phyloP scores from a whole-genome alignment of 2,797 vertebrate genomes.

The Onychomys leucogaster region DNA sequence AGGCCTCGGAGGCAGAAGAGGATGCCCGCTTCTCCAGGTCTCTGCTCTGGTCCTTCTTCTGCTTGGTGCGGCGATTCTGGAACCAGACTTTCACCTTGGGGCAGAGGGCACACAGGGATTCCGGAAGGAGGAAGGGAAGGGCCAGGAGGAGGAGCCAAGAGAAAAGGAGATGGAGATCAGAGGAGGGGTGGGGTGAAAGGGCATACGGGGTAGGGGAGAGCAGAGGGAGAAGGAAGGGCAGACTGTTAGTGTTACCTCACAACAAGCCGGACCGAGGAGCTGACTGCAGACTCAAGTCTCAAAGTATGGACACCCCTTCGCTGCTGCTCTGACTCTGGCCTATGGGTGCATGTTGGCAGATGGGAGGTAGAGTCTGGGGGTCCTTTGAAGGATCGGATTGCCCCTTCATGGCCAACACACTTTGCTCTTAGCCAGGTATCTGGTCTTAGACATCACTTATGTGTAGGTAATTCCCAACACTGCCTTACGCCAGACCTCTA shows the following conservation, averaged over 20 bases:
- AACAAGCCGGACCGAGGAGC: background rate
- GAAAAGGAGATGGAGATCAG: background rate
- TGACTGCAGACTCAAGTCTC: background rate
- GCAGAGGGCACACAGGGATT: background rate
- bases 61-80: constrained; percentile 98
- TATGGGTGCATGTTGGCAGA: background rate
- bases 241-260: background rate
- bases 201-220: background rate
- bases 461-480: background rate
- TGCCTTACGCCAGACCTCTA: background rate
- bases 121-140: background rate
- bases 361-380: background rate
- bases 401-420: background rate
- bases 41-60: constrained; percentile 98
- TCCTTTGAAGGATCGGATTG: background rate
- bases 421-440: background rate
- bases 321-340: background rate
- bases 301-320: background rate
- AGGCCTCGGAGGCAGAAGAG: constrained; percentile 91
- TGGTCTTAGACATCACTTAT: background rate
- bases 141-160: background rate
- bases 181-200: background rate
- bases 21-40: constrained; percentile 94
- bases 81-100: constrained; percentile 98
- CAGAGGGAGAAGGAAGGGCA: background rate